Conservation (phyloP, 2,113 vertebrate genomes). For the Rhinolophus ferrumequinum region DNA sequence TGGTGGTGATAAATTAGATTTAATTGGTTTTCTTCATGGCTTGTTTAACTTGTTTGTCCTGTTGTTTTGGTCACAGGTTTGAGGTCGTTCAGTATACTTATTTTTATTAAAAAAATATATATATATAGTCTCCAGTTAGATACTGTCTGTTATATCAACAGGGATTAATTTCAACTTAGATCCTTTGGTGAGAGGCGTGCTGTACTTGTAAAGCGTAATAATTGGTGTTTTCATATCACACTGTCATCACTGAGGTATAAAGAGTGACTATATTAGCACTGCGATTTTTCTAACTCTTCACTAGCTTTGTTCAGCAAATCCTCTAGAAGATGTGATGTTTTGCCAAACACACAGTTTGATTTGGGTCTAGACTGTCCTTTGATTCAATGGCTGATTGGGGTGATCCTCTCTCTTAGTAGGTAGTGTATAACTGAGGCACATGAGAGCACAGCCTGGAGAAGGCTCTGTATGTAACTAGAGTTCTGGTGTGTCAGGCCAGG, state of each 20-base stretch:
- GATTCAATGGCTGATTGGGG: neutral
- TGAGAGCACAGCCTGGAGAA: neutral
- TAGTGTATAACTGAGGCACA: neutral
- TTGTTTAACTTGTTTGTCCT: neutral
- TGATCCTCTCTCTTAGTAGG: neutral
- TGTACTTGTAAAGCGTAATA: neutral
- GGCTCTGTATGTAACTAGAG: neutral
- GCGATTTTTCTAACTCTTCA: neutral
- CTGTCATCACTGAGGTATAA: neutral
- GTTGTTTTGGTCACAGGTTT: neutral
- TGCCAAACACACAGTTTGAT: constrained; percentile 21
- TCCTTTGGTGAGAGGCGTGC: neutral
- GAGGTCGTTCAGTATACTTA: neutral
- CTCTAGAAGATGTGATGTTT: neutral
- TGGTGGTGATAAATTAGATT: neutral
- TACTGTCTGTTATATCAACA: neutral
- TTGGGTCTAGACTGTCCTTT: neutral
- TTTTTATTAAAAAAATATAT: neutral
- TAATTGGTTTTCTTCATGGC: neutral
- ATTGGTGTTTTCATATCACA: neutral
- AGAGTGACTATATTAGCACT: neutral
- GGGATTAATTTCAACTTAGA: neutral
- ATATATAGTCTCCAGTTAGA: neutral
- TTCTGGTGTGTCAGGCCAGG: neutral
- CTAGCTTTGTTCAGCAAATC: constrained; percentile 51